Conservation (phyloP, 2,113 vertebrate genomes). For the Carollia perspicillata region DNA sequence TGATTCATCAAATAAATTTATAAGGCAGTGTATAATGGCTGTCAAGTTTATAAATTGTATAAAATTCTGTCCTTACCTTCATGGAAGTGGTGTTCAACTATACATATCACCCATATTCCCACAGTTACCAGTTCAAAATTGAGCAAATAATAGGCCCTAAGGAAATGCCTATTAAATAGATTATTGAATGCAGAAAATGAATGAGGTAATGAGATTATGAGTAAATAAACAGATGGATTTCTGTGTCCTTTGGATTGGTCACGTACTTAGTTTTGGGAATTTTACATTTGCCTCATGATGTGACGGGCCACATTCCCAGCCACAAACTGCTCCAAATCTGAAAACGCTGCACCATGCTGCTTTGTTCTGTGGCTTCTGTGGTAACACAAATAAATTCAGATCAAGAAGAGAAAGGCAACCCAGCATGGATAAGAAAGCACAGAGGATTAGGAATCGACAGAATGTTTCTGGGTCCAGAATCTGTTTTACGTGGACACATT, state of each 20-base stretch:
- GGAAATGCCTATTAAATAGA: background rate
- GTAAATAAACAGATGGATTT: background rate
- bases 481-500: background rate
- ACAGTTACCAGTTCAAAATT: background rate
- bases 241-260: background rate
- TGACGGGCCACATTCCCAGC: background rate
- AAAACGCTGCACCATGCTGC: background rate
- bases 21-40: background rate
- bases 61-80: background rate
- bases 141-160: background rate
- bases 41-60: background rate
- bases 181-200: background rate
- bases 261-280: background rate
- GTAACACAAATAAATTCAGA: background rate
- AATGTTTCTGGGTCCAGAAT: background rate
- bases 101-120: background rate
- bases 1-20: background rate
- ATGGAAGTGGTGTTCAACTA: background rate
- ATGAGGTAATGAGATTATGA: background rate
- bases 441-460: background rate
- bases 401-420: background rate
- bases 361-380: slow-evolving; percentile 12
- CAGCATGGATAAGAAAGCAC: background rate
- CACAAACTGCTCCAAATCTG: background rate
- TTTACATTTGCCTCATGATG: background rate